Base-by-base conservation (phyloP, 2,113 vertebrate species). In the Chrysochloris asiatica region DNA sequence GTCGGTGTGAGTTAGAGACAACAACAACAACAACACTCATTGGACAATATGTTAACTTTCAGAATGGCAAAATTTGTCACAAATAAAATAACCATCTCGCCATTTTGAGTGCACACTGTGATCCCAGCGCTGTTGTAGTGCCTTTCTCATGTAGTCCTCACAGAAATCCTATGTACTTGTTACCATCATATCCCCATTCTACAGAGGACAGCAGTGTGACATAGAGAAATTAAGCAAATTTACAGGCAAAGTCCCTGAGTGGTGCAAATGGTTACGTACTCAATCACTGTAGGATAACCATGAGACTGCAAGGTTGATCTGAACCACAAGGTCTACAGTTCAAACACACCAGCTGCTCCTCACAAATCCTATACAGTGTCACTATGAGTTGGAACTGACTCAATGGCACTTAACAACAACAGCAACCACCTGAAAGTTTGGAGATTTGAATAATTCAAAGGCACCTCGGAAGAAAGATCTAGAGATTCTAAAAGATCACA, bases 91-190 rank as follows among this genome's bases (percentile, higher is more conserved):
- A 78, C 13, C 28, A 59, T 38, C 1, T 50, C 28, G 11, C 52
- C 59, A 88, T 81, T 47, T 4, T 88, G 21, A 69, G 61, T 24
- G 77, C 75, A 43, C 0, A 19, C 6, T 48, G 33, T 48, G 43
- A 8, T 38, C 41, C 52, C 17, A 38, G 19, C 3, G 22, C 43
- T 13, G 36, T 33, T 19, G 30, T 12, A 45, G 19, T 52, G n/a
- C 6, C 13, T 77, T 75, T 69, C 11, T 83, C 48, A n/a, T 24
- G 59, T 54, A 13, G 33, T 71, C 16, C 38, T 85, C 75, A 75
- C 2, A 50, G 17, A 12, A 36, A 30, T 19, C 9, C 4, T 5
- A 1, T 3, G 0, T 9, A 19, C 13, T 76, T 17, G 7, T 1
- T 69, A 26, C 41, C 45, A 28, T 75, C 28, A 26, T 8, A 24